Base-by-base conservation (phyloP, 2,113 vertebrate genomes). In the Megaptera novaeangliae region DNA sequence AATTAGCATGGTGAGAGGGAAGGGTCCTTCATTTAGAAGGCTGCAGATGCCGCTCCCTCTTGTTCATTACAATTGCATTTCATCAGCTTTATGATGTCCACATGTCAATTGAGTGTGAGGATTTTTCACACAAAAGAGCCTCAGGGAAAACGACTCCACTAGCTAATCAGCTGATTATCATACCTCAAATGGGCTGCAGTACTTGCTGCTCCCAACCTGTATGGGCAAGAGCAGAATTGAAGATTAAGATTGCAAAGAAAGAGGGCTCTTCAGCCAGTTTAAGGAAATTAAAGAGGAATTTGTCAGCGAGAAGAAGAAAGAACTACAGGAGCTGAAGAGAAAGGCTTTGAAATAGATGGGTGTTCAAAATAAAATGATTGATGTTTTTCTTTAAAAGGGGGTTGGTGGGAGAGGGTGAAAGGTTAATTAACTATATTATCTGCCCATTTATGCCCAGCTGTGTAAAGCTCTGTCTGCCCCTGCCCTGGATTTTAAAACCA, bases 91-190 rank as follows among this genome's bases (percentile, higher is more conserved):
- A 99, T 99, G 99, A 99, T 99, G 99, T 99, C 99, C 99, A 99
- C 99, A 99, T 99, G 99, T 99, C 99, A 99, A 99, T 99, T 99
- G 99, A 99, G 99, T 99, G 99, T 99, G 99, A 99, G 99, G 99
- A 99, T 99, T 99, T 99, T 99, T 99, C 99, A 99, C 99, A 99
- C 99, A 99, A 99, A 99, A 99, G 99, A 99, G 99, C 99, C 99
- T 99, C 99, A 99, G 99, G 99, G 99, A 99, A 99, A 99, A 99
- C 99, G 98, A 99, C 99, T 99, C 99, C 99, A 99, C 99, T 98
- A 99, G 99, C 99, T 99, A 99, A 99, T 99, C 99, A 99, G 99
- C 99, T 99, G 99, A 99, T 99, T 99, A 99, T 99, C 99, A 99
- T 99, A 99, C 99, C 99, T 99, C 99, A 99, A 99, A 99, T 99